A percentile compares a stretch with the other conserved stretches of the same genome.
Conservation (phyloP, 2,888 invertebrate species). For the Cephus runcator region DNA sequence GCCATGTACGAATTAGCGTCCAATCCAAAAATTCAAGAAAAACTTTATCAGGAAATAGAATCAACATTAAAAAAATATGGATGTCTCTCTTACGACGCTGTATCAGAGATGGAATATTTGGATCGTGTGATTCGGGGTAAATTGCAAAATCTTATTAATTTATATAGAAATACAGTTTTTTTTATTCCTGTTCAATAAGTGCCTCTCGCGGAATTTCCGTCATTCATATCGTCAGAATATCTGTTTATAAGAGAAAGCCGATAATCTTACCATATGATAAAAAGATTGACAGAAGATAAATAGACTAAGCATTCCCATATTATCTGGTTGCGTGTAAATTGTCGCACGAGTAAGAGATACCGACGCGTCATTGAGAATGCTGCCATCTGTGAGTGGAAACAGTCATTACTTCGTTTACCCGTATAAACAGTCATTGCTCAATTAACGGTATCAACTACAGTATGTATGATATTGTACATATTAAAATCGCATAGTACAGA, state of each 20-base stretch:
- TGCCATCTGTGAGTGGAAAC: neutral
- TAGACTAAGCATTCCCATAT: neutral
- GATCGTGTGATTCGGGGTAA: slow-evolving; percentile 39
- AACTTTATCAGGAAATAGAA: slow-evolving; percentile 39
- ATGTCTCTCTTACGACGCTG: slow-evolving; percentile 32
- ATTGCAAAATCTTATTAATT: neutral
- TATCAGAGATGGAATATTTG: slow-evolving; percentile 40
- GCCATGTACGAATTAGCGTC: slow-evolving; percentile 44
- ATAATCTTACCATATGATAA: neutral
- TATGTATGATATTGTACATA: neutral
- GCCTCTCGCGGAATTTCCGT: neutral
- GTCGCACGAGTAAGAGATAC: neutral
- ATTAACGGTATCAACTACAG: neutral
- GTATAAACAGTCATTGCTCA: neutral
- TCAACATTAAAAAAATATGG: slow-evolving; percentile 25
- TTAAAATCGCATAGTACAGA: neutral
- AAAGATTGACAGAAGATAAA: neutral
- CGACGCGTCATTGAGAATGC: neutral
- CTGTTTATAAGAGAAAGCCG: neutral
- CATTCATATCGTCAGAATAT: neutral
- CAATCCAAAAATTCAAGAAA: slow-evolving; percentile 41
- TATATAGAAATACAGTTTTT: neutral
- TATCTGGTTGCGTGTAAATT: neutral
- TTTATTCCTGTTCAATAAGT: neutral
- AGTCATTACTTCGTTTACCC: neutral